Evolutionary conservation across 2,888 invertebrate species (phyloP).

Genomic region (Ptilodon capucinus): DNA sequence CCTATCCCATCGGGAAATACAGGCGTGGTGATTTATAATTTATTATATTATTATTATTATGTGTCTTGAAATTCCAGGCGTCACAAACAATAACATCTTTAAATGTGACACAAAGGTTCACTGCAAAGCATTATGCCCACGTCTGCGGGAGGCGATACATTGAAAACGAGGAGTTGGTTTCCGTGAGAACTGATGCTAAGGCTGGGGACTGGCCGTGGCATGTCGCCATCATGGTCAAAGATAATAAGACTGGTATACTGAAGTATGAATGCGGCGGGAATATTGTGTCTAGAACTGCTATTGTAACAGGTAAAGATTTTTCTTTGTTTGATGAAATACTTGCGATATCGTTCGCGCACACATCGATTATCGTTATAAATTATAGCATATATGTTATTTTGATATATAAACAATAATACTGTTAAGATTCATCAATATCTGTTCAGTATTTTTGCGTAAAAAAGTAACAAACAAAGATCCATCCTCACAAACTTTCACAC

Average conservation of each 20-base stretch:
- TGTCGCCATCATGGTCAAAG: constrained; percentile 57
- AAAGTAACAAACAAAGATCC: no score
- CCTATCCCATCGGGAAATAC: no score
- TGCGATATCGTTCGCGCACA: no score
- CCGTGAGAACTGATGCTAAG: constrained; percentile 55
- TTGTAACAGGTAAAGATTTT: constrained; percentile 59
- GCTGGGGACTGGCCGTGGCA: constrained; percentile 78
- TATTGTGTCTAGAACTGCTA: constrained; percentile 67
- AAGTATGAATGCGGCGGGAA: constrained; percentile 69
- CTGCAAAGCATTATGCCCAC: constrained; percentile 41
- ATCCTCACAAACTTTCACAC: no score
- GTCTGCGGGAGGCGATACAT: constrained; percentile 63
- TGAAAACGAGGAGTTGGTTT: constrained; percentile 59
- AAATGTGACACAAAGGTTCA: constrained; percentile 39
- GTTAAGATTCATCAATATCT: no score
- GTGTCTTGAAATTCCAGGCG: constrained; percentile 38
- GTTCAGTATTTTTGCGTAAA: no score
- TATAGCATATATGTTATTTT: no score
- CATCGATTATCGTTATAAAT: no score
- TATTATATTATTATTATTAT: no score
- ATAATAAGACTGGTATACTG: constrained; percentile 22
- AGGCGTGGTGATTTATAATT: no score
- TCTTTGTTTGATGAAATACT: no score
- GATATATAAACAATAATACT: no score
- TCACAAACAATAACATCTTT: constrained; percentile 46